Conservation (phyloP, 1,140 invertebrate genomes). For the Nasonia vitripennis region DNA sequence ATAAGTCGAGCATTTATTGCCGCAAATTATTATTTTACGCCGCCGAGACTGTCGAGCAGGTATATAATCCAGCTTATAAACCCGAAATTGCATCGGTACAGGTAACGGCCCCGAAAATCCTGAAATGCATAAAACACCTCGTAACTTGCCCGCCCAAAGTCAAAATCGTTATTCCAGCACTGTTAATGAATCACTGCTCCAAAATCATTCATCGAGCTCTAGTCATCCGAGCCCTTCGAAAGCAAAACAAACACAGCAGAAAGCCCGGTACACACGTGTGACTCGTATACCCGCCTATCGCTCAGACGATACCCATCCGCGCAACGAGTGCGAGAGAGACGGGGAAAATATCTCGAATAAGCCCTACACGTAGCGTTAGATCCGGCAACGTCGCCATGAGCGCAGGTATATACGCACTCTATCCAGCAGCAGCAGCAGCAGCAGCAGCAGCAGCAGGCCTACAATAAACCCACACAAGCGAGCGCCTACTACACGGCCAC, state of each 20-base stretch:
- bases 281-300: neutral
- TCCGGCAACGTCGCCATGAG: conserved; percentile 34
- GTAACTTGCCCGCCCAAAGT: no score
- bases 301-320: neutral
- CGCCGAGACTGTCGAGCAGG: no score
- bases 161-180: neutral
- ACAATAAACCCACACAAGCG: neutral
- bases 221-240: neutral
- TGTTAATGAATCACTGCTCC: neutral
- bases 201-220: neutral
- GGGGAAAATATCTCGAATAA: neutral
- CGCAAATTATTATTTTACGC: no score
- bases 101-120: no score
- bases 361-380: neutral
- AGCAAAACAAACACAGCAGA: neutral
- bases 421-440: no score
- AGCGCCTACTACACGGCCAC: neutral
- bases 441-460: conserved; percentile 1
- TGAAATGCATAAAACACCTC: no score
- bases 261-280: neutral
- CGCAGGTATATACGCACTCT: conserved; percentile 28
- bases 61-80: no score
- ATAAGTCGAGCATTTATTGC: no score
- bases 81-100: no score
- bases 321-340: neutral